These are phyloP conservation scores for Barypeithes pellucidus DNA, from an alignment of 2,888 invertebrate genomes.

Conservation along the genomic window DNA sequence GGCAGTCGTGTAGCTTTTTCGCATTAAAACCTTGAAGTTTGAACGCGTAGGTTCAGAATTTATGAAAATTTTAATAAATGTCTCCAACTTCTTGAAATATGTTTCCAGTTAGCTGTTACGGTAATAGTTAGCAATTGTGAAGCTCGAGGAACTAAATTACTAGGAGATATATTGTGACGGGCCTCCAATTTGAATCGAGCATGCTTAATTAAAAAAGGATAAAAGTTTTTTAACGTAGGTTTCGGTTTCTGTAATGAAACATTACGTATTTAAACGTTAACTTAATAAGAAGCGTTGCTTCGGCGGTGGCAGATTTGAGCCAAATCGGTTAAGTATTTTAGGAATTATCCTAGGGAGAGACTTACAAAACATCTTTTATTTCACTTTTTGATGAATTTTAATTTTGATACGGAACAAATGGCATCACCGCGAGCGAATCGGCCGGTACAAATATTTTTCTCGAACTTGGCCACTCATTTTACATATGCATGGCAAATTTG, in stretches of 20 bases:
- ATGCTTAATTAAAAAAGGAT: slow-evolving; percentile 48
- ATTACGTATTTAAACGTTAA: slow-evolving; percentile 15
- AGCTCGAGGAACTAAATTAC: slow-evolving; percentile 49
- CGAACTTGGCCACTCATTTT: too few species aligned
- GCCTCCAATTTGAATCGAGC: slow-evolving; percentile 31
- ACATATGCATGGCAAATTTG: too few species aligned
- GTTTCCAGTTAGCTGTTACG: slow-evolving; percentile 46
- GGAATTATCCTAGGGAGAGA: too few species aligned
- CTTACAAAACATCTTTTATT: too few species aligned
- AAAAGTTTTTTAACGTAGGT: slow-evolving; percentile 17
- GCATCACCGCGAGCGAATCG: too few species aligned
- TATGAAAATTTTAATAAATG: slow-evolving; percentile 54
- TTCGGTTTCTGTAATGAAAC: slow-evolving; percentile 40
- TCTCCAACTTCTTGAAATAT: slow-evolving; percentile 51
- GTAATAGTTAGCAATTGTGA: slow-evolving; percentile 53
- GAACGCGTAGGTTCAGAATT: slow-evolving; percentile 47
- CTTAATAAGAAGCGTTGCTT: slow-evolving; percentile 14
- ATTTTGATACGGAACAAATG: too few species aligned
- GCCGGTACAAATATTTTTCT: too few species aligned
- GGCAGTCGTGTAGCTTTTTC: slow-evolving; percentile 31
- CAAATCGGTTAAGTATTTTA: too few species aligned
- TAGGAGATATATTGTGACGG: slow-evolving; percentile 47
- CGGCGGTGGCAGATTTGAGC: too few species aligned
- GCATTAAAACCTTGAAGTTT: slow-evolving; percentile 36
- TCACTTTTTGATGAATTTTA: too few species aligned